Evolutionary conservation across 2,888 invertebrate genomes (phyloP), one percentile per base, ranked within the genome.

Genomic region (Andrena fulva): DNA sequence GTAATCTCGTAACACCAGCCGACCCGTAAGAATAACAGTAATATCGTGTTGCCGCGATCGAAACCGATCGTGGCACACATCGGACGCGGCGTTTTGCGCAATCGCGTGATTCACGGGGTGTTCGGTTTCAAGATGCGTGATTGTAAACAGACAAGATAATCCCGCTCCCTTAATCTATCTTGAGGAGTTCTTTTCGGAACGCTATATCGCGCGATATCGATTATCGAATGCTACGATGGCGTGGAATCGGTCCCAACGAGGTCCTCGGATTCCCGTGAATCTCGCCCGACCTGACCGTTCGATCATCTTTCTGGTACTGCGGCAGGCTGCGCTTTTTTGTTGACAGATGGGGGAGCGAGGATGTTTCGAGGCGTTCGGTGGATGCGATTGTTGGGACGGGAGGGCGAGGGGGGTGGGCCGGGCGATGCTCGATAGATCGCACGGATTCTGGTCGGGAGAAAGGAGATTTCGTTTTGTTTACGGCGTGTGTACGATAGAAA

Each of bases 401-500:
- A 33, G n/a, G 0, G 31, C 48, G 0, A 12, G 29, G 12, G 8
- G 1, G 7, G 29, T 27, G 24, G n/a, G 27, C 27, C 4, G 33
- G 4, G 31, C 27, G 6, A 42, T 12, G 8, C 35, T 35, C 10
- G 24, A 68, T 4, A 4, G 20, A 50, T 64, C 8, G n/a, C 24
- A 2, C 50, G 10, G 50, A 42, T 35, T 50, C 33, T 27, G 7
- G 33, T 54, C 24, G 3, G 20, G 67, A 64, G 35, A 78, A 60
- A 78, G 64, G 67, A 66, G 63, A 63, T 73, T 62, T 59, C 64
- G 79, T 83, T 87, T 89, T 89, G 89, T 89, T 89, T 89, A 88
- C 85, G 75, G 56, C 63, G 77, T 77, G 82, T 69, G 59, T 56
- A 77, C 64, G 60, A 77, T 60, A 75, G 75, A 71, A 74, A 50